phyloP scores from a whole-genome alignment of 2,888 invertebrate genomes.

The Eupithecia pulchellata region DNA sequence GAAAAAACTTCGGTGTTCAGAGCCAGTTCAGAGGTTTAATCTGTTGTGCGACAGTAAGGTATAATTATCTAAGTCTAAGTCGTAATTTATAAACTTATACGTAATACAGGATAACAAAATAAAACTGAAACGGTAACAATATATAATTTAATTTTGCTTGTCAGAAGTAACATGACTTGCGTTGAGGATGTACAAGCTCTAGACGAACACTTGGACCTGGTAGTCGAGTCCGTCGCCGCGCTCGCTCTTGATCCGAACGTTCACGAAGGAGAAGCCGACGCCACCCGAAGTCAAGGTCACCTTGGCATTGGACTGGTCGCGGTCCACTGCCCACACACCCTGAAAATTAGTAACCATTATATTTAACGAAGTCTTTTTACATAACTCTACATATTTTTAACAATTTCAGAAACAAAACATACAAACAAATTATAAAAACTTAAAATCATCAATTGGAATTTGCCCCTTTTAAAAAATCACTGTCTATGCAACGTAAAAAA shows the following conservation, averaged over 20 bases:
- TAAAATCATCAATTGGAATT: not conserved
- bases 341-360: slow-evolving; percentile 47
- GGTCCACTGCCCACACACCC: slow-evolving; percentile 70
- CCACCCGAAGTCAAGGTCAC: slow-evolving; percentile 71
- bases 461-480: not conserved
- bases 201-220: slow-evolving; percentile 46
- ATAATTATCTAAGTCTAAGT: too few relatives aligned
- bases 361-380: not conserved
- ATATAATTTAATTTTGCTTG: not conserved
- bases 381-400: not conserved
- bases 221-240: slow-evolving; percentile 67
- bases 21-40: not conserved
- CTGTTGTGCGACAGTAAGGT: too few relatives aligned
- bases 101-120: not conserved
- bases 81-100: too few relatives aligned
- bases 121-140: not conserved
- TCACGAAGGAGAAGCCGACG: slow-evolving; percentile 66
- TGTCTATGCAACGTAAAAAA: not conserved
- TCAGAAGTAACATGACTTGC: not conserved
- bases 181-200: not conserved
- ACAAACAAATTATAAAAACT: not conserved
- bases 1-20: not conserved
- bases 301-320: slow-evolving; percentile 57
- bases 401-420: not conserved
- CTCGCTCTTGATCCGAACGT: slow-evolving; percentile 67